Conservation (phyloP, 2,888 invertebrate genomes). For the Idaea biselata region DNA sequence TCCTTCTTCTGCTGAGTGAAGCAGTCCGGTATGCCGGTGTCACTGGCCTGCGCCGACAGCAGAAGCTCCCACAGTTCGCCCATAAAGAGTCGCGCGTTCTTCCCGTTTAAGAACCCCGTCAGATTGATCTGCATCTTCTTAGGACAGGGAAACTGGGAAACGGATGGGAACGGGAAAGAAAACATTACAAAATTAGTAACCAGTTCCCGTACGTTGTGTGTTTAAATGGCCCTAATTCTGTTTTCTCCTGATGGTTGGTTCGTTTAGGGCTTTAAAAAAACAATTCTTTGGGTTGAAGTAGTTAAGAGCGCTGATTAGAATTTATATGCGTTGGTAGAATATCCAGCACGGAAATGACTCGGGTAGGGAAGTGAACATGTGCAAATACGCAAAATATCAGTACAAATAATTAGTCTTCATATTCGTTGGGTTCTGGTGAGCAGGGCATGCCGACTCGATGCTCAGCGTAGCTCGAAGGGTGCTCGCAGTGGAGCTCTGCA, state of each 20-base stretch:
- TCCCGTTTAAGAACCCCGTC: slow-evolving; percentile 98
- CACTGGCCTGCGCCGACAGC: slow-evolving; percentile 96
- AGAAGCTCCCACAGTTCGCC: slow-evolving; percentile 97
- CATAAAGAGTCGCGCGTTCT: slow-evolving; percentile 98
- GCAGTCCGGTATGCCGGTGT: slow-evolving; percentile 96
- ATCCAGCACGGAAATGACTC: slow-evolving; percentile 61
- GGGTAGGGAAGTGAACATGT: slow-evolving; percentile 63
- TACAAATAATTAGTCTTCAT: slow-evolving; percentile 43
- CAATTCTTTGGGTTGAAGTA: slow-evolving; percentile 43
- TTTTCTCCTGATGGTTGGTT: slow-evolving; percentile 16
- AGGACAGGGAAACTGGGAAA: slow-evolving; percentile 94
- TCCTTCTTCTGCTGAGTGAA: slow-evolving; percentile 98
- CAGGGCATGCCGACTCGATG: slow-evolving; percentile 24
- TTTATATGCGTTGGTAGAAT: slow-evolving; percentile 12
- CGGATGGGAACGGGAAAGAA: slow-evolving; percentile 69
- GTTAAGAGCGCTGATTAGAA: slow-evolving; percentile 52
- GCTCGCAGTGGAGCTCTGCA: slow-evolving; percentile 36
- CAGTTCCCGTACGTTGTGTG: slow-evolving; percentile 24
- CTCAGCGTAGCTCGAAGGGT: slow-evolving; percentile 27
- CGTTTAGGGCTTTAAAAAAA: slow-evolving; percentile 17
- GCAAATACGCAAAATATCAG: slow-evolving; percentile 37
- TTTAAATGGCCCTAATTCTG: slow-evolving; percentile 42
- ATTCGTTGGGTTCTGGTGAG: slow-evolving; percentile 31
- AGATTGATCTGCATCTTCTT: slow-evolving; percentile 99
- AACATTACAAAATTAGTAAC: slow-evolving; percentile 53